Percentiles rank a stretch among this genome's conserved stretches.
phyloP scores from a whole-genome alignment of 2,113 vertebrate species.

The Grallaria varia region DNA sequence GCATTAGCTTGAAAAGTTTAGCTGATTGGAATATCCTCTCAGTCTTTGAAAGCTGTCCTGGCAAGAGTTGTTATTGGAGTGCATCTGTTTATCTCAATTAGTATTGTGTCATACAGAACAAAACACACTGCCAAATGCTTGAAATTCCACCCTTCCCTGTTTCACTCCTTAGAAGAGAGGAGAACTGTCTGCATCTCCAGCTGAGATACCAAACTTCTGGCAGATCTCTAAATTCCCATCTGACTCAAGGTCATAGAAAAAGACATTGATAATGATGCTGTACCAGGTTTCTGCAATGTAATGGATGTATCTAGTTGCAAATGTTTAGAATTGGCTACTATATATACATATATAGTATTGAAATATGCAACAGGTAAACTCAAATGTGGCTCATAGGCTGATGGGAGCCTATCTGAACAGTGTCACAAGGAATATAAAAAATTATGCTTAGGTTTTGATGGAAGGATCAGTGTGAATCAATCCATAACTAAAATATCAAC shows the following conservation, averaged over 20 bases:
- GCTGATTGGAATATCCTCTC: neutral
- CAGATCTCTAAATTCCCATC: neutral
- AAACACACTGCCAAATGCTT: constrained; percentile 8
- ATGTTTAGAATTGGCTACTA: neutral
- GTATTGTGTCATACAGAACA: constrained; percentile 22
- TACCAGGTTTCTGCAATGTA: neutral
- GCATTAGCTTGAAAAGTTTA: neutral
- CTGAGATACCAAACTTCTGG: constrained; percentile 19
- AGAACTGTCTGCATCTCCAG: neutral
- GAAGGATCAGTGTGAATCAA: neutral
- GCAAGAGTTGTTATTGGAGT: neutral
- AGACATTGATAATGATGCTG: neutral
- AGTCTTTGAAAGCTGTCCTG: neutral
- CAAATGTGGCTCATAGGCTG: neutral
- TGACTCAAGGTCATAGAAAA: neutral
- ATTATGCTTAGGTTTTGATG: neutral
- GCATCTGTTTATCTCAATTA: constrained; percentile 23
- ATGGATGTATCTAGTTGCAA: neutral
- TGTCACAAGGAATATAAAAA: neutral
- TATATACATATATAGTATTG: neutral
- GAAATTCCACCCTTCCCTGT: constrained; percentile 12
- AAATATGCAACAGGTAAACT: neutral
- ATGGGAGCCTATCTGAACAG: neutral
- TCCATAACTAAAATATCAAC: neutral
- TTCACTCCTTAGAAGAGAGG: neutral